Percentiles rank a stretch among this genome's conserved stretches.
Conservation (phyloP, 2,113 vertebrate species). For the Chitala chitala region DNA sequence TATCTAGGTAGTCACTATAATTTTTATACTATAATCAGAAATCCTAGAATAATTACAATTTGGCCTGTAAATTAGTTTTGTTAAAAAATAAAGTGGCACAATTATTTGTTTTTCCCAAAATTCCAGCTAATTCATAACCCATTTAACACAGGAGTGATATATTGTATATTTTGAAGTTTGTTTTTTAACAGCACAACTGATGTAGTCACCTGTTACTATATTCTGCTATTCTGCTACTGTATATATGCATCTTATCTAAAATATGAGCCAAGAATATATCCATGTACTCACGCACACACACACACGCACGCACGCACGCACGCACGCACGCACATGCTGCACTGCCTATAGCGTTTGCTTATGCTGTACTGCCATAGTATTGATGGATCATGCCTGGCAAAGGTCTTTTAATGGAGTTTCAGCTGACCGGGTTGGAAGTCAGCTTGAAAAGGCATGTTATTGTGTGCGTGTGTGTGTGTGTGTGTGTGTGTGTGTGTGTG, state of each 20-base stretch:
- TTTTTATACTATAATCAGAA: too few species aligned
- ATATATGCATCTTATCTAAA: slow-evolving; percentile 5
- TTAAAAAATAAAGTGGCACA: too few species aligned
- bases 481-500: slow-evolving; percentile 28
- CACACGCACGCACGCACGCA: slow-evolving; percentile 6
- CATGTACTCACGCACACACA: neutral
- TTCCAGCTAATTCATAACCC: too few species aligned
- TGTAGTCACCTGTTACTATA: neutral
- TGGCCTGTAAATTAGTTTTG: too few species aligned
- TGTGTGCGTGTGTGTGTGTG: slow-evolving; percentile 29
- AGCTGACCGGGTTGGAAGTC: slow-evolving; percentile 51
- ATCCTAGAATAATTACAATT: too few species aligned
- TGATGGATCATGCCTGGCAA: slow-evolving; percentile 51
- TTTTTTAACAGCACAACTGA: neutral
- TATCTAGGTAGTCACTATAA: too few species aligned
- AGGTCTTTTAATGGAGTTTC: slow-evolving; percentile 60
- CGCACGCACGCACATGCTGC: slow-evolving; percentile 13
- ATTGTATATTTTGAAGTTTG: too few species aligned
- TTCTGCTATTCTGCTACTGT: too few species aligned
- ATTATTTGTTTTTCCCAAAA: too few species aligned
- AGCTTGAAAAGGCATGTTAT: slow-evolving; percentile 45
- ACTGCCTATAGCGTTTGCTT: neutral
- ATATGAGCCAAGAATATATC: neutral
- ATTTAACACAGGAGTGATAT: too few species aligned
- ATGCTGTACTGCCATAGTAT: neutral